These are phyloP conservation scores for Sanderia malayensis DNA, from an alignment of 30 jellyfish, hydroid and myxozoan species.

Conservation along the genomic window DNA sequence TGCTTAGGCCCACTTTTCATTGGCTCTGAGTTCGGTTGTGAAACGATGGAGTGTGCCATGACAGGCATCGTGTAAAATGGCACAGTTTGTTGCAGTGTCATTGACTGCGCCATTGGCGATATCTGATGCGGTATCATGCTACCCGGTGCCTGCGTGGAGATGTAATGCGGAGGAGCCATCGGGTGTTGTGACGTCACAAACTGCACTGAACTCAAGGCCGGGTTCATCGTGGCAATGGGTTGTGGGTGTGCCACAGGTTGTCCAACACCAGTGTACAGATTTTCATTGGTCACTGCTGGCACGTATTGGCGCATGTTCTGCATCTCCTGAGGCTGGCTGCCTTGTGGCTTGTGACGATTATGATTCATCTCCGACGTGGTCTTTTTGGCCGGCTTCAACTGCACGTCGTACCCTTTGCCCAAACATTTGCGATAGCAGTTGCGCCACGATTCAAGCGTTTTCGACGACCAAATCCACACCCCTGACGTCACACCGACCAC, in stretches of 20 bases:
- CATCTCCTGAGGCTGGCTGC: conserved; percentile 1
- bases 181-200: conserved; percentile 25
- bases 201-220: conserved; percentile 37
- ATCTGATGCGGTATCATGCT: conserved; percentile 34
- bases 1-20: conserved; percentile 25
- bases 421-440: conserved; percentile 61
- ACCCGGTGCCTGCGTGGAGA: conserved; percentile 39
- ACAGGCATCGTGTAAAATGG: conserved; percentile 51
- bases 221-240: conserved; percentile 42
- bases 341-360: conserved; percentile 1
- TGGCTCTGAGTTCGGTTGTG: conserved; percentile 53
- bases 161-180: conserved; percentile 39
- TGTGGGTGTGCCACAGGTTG: too few species aligned
- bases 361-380: conserved; percentile 39
- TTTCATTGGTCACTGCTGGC: conserved; percentile 29
- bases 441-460: conserved; percentile 80
- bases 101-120: conserved; percentile 45
- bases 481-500: conserved; percentile 96
- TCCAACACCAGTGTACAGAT: too few species aligned
- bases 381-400: conserved; percentile 13
- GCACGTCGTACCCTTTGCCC: conserved; percentile 43
- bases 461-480: conserved; percentile 95
- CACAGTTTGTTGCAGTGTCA: conserved; percentile 50
- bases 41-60: conserved; percentile 63
- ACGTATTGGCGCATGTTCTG: conserved; percentile 18